These are phyloP conservation scores for Chrysolina haemoptera DNA, from an alignment of 2,888 invertebrate genomes.

Conservation along the genomic window DNA sequence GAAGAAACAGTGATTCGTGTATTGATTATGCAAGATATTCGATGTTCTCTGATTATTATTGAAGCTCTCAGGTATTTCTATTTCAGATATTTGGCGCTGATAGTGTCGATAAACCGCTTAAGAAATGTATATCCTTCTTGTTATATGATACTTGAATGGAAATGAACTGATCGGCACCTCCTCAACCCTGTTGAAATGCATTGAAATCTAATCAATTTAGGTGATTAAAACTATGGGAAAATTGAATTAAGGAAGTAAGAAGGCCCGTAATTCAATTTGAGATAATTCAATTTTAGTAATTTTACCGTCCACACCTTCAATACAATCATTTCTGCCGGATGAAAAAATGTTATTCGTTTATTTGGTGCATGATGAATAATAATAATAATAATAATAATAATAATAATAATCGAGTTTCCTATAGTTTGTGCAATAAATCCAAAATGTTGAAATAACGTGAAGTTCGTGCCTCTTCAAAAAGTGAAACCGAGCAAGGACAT, in stretches of 20 bases:
- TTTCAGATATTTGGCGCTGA: too few species aligned
- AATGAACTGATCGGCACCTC: neutral
- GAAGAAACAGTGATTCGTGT: too few species aligned
- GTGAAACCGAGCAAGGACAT: too few species aligned
- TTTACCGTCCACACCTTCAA: conserved; percentile 26
- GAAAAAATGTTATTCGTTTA: neutral
- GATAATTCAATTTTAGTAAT: conserved; percentile 49
- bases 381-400: too few species aligned
- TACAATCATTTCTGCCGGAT: neutral
- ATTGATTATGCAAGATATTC: too few species aligned
- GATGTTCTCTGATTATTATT: too few species aligned
- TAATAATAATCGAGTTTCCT: too few species aligned
- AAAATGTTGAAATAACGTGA: too few species aligned
- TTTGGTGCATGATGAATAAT: too few species aligned
- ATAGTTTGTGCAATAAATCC: too few species aligned
- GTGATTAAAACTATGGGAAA: conserved; percentile 37
- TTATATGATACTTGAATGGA: neutral
- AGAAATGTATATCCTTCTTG: neutral
- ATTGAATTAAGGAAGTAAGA: conserved; percentile 49
- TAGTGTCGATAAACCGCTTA: neutral
- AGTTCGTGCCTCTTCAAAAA: too few species aligned
- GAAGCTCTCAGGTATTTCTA: too few species aligned
- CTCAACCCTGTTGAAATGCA: conserved; percentile 14
- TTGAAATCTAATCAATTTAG: conserved; percentile 35
- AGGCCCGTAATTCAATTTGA: conserved; percentile 50